Evolutionary conservation across 2,797 vertebrate genomes (phyloP).

Genomic region (Takifugu ocellatus): DNA sequence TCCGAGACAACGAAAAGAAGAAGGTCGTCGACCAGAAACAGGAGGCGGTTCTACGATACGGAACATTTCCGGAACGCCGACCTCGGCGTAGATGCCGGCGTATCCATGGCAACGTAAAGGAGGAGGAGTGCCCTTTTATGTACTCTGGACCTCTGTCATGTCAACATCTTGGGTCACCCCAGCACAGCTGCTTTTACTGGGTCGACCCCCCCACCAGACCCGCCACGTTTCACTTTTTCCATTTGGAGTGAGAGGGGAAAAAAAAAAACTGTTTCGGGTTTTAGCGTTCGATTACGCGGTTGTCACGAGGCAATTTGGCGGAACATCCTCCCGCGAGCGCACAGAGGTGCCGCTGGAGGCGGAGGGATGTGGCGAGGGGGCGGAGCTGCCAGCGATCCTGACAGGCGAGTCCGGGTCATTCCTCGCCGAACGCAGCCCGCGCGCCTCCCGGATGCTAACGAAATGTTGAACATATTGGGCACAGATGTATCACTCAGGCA

Average conservation of each 20-base stretch:
- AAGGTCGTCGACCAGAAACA: too few relatives aligned
- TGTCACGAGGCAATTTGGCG: slow-evolving; percentile 43
- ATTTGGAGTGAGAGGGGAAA: slow-evolving; percentile 22
- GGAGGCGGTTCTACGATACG: too few relatives aligned
- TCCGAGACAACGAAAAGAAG: too few relatives aligned
- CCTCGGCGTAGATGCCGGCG: too few relatives aligned
- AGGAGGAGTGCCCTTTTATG: slow-evolving; percentile 29
- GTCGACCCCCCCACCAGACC: slow-evolving; percentile 21
- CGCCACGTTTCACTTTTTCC: slow-evolving; percentile 18
- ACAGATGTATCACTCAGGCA: not conserved
- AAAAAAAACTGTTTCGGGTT: slow-evolving; percentile 19
- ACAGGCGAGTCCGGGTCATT: not conserved
- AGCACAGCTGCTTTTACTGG: too few relatives aligned
- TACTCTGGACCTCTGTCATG: slow-evolving; percentile 34
- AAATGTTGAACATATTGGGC: not conserved
- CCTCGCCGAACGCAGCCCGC: slow-evolving; percentile 15
- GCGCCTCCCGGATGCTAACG: not conserved
- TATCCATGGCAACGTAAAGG: too few relatives aligned
- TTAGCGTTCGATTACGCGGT: slow-evolving; percentile 42
- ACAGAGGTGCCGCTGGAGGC: slow-evolving; percentile 33
- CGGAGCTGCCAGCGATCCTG: too few relatives aligned
- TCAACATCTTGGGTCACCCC: slow-evolving; percentile 46
- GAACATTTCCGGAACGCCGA: too few relatives aligned
- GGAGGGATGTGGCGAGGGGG: not conserved
- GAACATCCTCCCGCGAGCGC: slow-evolving; percentile 14